Base-by-base conservation (phyloP, 53 echinoderm and acorn worm genomes). In the Echinometra lucunter region DNA sequence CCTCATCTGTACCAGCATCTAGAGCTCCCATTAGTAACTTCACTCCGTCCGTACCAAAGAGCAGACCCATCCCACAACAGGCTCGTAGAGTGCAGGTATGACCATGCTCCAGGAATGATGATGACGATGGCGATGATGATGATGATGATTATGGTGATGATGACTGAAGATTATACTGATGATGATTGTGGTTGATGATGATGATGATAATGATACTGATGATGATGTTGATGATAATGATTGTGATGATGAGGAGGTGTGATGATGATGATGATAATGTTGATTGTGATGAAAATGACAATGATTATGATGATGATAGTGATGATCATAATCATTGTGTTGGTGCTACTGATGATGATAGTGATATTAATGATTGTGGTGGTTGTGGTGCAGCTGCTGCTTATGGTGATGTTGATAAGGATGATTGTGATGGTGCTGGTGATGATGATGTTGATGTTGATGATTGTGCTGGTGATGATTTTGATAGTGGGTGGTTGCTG, bases 21-120 rank as follows among this genome's bases (percentile, higher is more conserved):
- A 75, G 60, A 57, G 57, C 81, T 30, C 81, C 93, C 34, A 8
- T 75, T 17, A 11, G 58, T 1, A 32, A 55, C 57, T 42, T 53
- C 40, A n/a, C 57, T 53, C 49, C 93, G 53, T 80, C 81, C 80
- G 57, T 55, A 34, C 81, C 78, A 40, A 93, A 57, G 40, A 56
- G 57, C 93, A 28, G 80, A 93, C 93, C 93, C 19, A 93, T 93
- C 78, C 93, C 93, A 37, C 93, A 75, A 4, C 56, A 53, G 25
- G 56, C 56, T 56, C 58, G 57, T 25, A 93, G 81, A 81, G 80
- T 80, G 3, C 78, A 55, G 93, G 93, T 93, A 60, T 16, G 58
- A 63, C 42, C 3, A 56, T 6, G 17, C 6, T n/a, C 44, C 32
- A 53, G n/a, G 81, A 44, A 53, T 2, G 53, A 53, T 53, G 4